phyloP scores from a whole-genome alignment of 2,113 vertebrate genomes.

The Felis chaus region DNA sequence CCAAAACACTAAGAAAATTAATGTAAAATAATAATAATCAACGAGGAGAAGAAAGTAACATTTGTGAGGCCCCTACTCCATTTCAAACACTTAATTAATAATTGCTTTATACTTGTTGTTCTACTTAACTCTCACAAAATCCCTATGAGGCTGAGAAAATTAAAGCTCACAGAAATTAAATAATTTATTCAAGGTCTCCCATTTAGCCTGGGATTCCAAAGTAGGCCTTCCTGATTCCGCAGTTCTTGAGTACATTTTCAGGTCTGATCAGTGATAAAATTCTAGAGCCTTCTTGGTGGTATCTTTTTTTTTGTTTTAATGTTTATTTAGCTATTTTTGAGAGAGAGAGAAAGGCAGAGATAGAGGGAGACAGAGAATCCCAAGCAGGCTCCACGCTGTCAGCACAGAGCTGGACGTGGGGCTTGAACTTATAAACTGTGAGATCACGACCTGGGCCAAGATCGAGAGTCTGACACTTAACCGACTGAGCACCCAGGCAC shows the following conservation, averaged over 20 bases:
- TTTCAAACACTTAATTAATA: conserved; percentile 1
- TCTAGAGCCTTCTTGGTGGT: neutral
- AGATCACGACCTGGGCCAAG: no score
- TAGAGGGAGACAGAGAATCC: no score
- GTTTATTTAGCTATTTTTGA: no score
- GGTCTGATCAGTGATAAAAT: neutral
- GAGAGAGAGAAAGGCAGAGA: no score
- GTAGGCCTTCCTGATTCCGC: neutral
- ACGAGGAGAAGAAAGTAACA: neutral
- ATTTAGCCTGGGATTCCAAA: neutral
- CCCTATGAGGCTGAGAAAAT: neutral
- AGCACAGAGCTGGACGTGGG: no score
- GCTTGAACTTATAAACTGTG: no score
- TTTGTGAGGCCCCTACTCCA: neutral
- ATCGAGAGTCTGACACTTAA: no score
- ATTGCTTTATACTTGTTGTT: neutral
- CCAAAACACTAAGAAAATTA: conserved; percentile 30
- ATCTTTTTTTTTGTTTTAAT: neutral
- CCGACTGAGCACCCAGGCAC: no score
- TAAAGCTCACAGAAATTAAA: neutral
- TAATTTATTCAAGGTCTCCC: neutral
- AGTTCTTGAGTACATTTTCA: neutral
- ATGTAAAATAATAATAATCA: neutral
- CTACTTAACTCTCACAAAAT: neutral
- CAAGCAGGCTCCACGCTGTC: no score